Base-by-base conservation (phyloP, 2,888 invertebrate genomes). In the Dryobota labecula region DNA sequence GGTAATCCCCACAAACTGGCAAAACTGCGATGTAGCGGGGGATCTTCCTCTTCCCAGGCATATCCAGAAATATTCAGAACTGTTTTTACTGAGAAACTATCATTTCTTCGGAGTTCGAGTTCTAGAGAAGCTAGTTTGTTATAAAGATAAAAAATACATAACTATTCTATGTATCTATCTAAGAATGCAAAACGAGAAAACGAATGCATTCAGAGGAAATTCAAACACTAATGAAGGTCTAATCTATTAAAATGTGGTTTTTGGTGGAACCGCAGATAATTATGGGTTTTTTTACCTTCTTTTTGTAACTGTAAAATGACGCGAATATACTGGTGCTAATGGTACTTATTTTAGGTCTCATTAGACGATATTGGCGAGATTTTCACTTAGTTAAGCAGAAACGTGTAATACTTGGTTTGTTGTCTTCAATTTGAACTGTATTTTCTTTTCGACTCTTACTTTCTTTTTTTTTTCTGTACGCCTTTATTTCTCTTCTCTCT, bases 291-390 rank as follows among this genome's bases (percentile, higher is more conserved):
- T n/a, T n/a, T n/a, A 45, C 27, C 43, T 45, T 53, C 33, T 9
- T 15, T 13, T 36, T n/a, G n/a, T n/a, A 43, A 27, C 53, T 30
- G 20, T 38, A 24, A 18, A 47, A 4, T 30, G 15, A n/a, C 9
- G 18, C 6, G 7, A 20, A 43, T 7, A 7, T 43, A 18, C 18
- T 43, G 18, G 1, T 43, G 43, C 7, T 43, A 43, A 43, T 43
- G 20, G 7, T 43, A 43, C 56, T 66, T 62, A 67, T 47, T 49
- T 43, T 47, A 43, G 24, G 27, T 36, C 63, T 74, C n/a, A 65
- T 76, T 64, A 69, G 53, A 45, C n/a, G 13, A 13, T 45, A 30
- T 47, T n/a, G 36, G 51, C 8, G 45, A 51, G 13, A 24, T 45
- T 24, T 58, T 57, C 15, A 51, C 5, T 45, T 64, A 7, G 43